These are phyloP conservation scores for Lypha dubia DNA, from an alignment of 2,888 invertebrate genomes.

Conservation along the genomic window DNA sequence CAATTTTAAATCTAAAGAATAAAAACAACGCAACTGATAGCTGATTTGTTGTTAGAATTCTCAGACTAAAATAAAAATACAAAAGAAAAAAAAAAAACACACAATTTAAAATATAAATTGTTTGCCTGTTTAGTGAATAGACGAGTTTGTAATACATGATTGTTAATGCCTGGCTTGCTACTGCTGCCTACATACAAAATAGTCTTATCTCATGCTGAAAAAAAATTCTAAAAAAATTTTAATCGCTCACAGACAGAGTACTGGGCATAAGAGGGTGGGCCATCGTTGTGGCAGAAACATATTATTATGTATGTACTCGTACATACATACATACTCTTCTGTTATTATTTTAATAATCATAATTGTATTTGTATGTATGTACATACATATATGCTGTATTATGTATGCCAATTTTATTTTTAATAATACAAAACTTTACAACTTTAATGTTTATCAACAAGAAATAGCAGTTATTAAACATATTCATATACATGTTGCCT, in stretches of 20 bases:
- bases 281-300: background rate
- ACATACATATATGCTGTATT: background rate
- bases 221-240: slow-evolving; percentile 9
- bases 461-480: background rate
- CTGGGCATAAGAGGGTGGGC: background rate
- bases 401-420: too few relatives aligned
- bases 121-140: slow-evolving; percentile 11
- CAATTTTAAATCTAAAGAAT: slow-evolving; percentile 39
- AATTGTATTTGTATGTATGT: slow-evolving; percentile 7
- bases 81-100: background rate
- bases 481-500: background rate
- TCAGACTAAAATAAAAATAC: background rate
- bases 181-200: slow-evolving; percentile 40
- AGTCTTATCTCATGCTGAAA: background rate
- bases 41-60: slow-evolving; percentile 33
- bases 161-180: slow-evolving; percentile 19
- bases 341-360: slow-evolving; percentile 26
- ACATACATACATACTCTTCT: too few relatives aligned
- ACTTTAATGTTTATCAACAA: background rate
- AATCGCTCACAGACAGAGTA: slow-evolving; percentile 26
- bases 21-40: slow-evolving; percentile 12
- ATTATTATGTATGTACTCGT: slow-evolving; percentile 11
- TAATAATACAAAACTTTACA: too few relatives aligned
- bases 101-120: slow-evolving; percentile 12
- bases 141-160: slow-evolving; percentile 10